A percentile compares a stretch with the other conserved stretches of the same genome.
Conservation (phyloP, 2,888 invertebrate genomes). For the Ceramica pisi region DNA sequence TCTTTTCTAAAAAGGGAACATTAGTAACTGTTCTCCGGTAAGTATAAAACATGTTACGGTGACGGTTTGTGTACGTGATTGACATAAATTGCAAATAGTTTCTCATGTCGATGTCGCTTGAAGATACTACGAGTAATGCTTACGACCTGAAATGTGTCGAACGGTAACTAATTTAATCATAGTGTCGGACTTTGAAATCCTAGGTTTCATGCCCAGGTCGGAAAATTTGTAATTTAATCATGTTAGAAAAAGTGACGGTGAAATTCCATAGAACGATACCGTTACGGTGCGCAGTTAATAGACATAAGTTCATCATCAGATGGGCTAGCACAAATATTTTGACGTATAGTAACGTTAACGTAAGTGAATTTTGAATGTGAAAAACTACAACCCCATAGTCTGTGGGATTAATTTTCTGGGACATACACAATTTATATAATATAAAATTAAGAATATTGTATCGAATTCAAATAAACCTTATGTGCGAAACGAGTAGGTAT, state of each 20-base stretch:
- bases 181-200: constrained; percentile 39
- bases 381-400: no score
- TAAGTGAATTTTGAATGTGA: no score
- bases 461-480: no score
- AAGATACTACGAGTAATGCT: constrained; percentile 46
- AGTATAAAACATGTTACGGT: constrained; percentile 56
- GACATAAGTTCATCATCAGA: background rate
- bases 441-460: no score
- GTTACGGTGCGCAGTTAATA: background rate
- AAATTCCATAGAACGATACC: background rate
- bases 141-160: constrained; percentile 56
- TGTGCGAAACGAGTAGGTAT: no score
- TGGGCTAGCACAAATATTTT: no score
- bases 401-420: no score
- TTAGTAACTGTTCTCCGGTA: constrained; percentile 57
- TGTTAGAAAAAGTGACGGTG: background rate
- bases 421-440: no score
- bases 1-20: constrained; percentile 58
- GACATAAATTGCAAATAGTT: constrained; percentile 62
- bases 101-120: constrained; percentile 50
- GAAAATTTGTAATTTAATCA: constrained; percentile 15
- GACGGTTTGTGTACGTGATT: constrained; percentile 61
- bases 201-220: constrained; percentile 13
- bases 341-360: no score
- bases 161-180: constrained; percentile 55